Conservation (phyloP, 2,888 invertebrate species). For the Phengaris arion region DNA sequence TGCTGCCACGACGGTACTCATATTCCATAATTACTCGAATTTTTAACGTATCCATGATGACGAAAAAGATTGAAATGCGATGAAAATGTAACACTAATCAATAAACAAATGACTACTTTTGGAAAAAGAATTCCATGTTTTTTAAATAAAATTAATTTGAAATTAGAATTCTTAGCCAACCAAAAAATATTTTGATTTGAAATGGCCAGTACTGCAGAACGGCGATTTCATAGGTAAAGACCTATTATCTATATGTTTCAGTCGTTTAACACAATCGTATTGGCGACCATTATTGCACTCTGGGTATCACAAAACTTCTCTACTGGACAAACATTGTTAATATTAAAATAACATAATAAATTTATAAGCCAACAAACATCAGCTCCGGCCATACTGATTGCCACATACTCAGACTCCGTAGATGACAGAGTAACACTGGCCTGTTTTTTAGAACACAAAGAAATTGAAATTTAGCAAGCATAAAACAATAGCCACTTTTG, state of each 20-base stretch:
- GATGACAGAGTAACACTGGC: conserved; percentile 36
- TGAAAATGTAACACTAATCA: no score
- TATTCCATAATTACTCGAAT: no score
- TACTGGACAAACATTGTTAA: not conserved
- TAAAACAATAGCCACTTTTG: conserved; percentile 38
- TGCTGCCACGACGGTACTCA: no score
- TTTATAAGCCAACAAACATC: conserved; percentile 36
- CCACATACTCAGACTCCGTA: conserved; percentile 33
- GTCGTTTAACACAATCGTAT: conserved; percentile 29
- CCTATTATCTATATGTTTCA: conserved; percentile 36
- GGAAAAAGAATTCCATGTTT: no score
- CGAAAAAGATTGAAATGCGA: no score
- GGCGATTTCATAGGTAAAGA: no score
- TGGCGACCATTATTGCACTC: conserved; percentile 32
- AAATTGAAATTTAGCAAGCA: conserved; percentile 37
- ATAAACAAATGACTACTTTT: no score
- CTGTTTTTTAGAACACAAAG: conserved; percentile 43
- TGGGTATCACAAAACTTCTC: conserved; percentile 29
- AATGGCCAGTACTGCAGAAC: no score
- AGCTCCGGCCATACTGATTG: conserved; percentile 34
- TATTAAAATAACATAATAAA: conserved; percentile 26
- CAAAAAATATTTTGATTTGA: no score
- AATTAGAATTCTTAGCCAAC: no score
- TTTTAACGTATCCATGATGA: no score
- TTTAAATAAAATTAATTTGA: no score